Base-by-base conservation (phyloP, 2,113 vertebrate species). In the zebrafish (Danio rerio) region DNA sequence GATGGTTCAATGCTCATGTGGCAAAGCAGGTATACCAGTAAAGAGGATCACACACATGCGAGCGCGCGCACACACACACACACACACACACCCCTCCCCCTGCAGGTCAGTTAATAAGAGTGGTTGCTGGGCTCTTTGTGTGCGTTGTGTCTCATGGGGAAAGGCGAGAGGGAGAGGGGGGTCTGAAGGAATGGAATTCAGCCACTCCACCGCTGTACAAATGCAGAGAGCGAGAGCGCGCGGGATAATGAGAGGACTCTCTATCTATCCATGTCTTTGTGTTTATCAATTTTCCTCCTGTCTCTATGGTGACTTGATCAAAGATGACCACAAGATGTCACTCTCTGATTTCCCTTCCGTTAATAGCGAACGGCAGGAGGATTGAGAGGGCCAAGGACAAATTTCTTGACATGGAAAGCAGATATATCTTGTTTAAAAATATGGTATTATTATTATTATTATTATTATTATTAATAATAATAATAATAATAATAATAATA, bases 51-150 rank as follows among this genome's bases (percentile, higher is more conserved):
- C 50, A 47, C 43, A 45, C 43, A 40, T 52, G 52, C 66, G 43
- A 50, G 68, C 81, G 80, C 75, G 13, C 69, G 50, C 61, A 62
- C 73, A 11, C 78, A 71, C 53, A 18, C 78, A 59, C 40, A 49
- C 63, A 59, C 78, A 16, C 53, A 31, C 78, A 55, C 71, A 56
- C 78, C 42, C 85, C 66, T 75, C 75, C 85, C 85, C 85, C 85
- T 70, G 55, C 58, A 75, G 85, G 85, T 86, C 85, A 86, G 85
- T 84, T 86, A 86, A 86, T 86, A 79, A 84, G 85, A 86, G 85
- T 86, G 85, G 85, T 86, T 86, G 82, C 85, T 73, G 85, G 78
- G 78, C 85, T 86, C 72, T 81, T 86, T 82, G 80, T 74, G 84
- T 78, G 84, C 62, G 80, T 70, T 78, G 75, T 74, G 84, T 82